Evolutionary conservation across 2,113 vertebrate genomes (phyloP).

Genomic region (Actinemys pallida): DNA sequence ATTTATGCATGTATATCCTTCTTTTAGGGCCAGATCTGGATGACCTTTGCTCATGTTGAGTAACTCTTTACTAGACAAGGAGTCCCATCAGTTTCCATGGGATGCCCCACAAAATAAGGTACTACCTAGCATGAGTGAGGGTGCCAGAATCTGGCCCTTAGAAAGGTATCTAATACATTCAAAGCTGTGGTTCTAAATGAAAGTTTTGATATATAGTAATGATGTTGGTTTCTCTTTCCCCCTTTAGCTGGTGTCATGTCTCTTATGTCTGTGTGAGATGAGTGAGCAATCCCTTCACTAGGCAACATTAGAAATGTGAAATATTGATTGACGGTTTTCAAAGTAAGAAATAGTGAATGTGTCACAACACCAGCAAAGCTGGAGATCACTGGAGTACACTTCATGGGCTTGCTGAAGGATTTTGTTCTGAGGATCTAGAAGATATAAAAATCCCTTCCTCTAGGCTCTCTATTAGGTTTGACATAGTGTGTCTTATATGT

Average conservation of each 20-base stretch:
- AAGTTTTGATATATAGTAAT: not conserved
- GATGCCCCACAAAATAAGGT: not conserved
- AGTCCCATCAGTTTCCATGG: not conserved
- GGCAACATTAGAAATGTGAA: not conserved
- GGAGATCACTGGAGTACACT: not conserved
- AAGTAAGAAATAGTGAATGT: not conserved
- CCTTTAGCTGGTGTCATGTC: not conserved
- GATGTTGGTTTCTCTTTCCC: accelerated
- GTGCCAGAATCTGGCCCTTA: not conserved
- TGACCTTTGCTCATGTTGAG: not conserved
- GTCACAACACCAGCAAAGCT: not conserved
- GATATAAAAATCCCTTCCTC: not conserved
- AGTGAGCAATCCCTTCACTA: not conserved
- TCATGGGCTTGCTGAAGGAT: not conserved
- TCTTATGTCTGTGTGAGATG: not conserved
- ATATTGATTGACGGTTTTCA: not conserved
- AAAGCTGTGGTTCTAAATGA: not conserved
- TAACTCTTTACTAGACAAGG: not conserved
- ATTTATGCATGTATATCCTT: not conserved
- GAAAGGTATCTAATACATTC: not conserved
- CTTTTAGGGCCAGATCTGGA: not conserved
- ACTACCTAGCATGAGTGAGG: accelerated
- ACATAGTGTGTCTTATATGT: not conserved
- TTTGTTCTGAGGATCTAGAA: not conserved
- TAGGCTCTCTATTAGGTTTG: not conserved